Conservation (phyloP, 2,113 vertebrate species). For the Hemiscyllium ocellatum region DNA sequence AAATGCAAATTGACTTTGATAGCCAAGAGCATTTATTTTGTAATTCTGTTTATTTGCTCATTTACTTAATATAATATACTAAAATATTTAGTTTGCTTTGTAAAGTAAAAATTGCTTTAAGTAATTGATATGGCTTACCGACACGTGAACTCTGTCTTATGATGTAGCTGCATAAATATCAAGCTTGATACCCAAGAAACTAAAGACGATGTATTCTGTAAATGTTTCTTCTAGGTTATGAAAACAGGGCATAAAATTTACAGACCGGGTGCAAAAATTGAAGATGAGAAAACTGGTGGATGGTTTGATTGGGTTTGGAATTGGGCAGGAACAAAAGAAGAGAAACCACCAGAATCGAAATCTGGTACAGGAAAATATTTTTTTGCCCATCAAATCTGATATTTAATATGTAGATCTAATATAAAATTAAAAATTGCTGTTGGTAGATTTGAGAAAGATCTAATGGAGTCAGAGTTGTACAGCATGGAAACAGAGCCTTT, state of each 20-base stretch:
- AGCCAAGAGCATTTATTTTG: not conserved
- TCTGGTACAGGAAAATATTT: conserved; percentile 60
- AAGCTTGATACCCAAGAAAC: not conserved
- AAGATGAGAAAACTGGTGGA: conserved; percentile 75
- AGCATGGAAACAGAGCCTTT: too few species aligned
- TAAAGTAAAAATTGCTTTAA: not conserved
- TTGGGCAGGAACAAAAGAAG: conserved; percentile 63
- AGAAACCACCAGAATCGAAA: conserved; percentile 62
- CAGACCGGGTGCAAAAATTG: conserved; percentile 72
- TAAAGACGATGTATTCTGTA: not conserved
- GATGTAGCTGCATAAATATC: not conserved
- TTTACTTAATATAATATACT: not conserved
- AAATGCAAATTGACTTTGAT: not conserved
- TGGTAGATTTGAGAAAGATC: not conserved
- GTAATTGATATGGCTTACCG: not conserved
- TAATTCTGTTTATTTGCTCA: not conserved
- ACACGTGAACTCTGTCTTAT: not conserved
- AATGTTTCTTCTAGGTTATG: conserved; percentile 59
- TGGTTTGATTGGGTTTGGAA: conserved; percentile 89
- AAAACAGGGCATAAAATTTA: conserved; percentile 80
- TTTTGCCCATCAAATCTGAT: not conserved
- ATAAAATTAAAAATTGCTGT: not conserved
- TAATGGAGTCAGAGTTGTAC: too few species aligned
- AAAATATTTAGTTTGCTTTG: not conserved
- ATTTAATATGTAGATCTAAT: not conserved